phyloP scores from a whole-genome alignment of 2,113 vertebrate species.

The Australoheros scitulus region DNA sequence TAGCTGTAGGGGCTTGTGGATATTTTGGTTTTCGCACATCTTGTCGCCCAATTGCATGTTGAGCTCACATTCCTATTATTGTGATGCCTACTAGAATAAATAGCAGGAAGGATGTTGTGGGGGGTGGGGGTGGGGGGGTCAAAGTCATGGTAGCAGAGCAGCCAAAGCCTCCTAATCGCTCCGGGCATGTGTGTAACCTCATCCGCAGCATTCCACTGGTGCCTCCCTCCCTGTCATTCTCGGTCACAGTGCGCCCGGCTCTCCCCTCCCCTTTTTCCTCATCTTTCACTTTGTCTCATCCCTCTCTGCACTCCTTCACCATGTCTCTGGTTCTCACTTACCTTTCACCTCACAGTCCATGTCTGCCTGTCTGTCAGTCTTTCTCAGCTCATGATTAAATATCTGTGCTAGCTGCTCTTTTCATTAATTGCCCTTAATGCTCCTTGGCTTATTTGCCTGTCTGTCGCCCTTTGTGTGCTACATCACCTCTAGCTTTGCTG shows the following conservation, averaged over 20 bases:
- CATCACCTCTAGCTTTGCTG: neutral
- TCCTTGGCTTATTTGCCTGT: neutral
- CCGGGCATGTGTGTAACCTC: slow-evolving; percentile 69
- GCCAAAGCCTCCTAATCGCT: slow-evolving; percentile 74
- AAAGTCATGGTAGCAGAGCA: slow-evolving; percentile 68
- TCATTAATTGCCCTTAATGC: slow-evolving; percentile 10
- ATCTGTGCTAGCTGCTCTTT: neutral
- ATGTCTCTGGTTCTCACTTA: neutral
- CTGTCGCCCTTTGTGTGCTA: neutral
- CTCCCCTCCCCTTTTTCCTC: neutral
- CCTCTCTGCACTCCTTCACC: neutral
- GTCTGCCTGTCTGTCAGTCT: neutral
- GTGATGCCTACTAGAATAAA: slow-evolving; percentile 69
- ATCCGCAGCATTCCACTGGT: slow-evolving; percentile 66
- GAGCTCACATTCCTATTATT: slow-evolving; percentile 69
- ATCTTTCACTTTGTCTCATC: neutral
- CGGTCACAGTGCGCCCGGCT: neutral
- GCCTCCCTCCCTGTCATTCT: slow-evolving; percentile 16
- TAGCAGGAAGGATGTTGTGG: slow-evolving; percentile 56
- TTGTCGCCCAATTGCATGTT: slow-evolving; percentile 44
- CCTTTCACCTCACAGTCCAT: slow-evolving; percentile 1
- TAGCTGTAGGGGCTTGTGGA: slow-evolving; percentile 34
- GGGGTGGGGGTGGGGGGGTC: slow-evolving; percentile 31
- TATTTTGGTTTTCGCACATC: slow-evolving; percentile 69
- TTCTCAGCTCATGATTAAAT: neutral